Base-by-base conservation (phyloP, 2,113 vertebrate species). In the Dipodomys spectabilis region DNA sequence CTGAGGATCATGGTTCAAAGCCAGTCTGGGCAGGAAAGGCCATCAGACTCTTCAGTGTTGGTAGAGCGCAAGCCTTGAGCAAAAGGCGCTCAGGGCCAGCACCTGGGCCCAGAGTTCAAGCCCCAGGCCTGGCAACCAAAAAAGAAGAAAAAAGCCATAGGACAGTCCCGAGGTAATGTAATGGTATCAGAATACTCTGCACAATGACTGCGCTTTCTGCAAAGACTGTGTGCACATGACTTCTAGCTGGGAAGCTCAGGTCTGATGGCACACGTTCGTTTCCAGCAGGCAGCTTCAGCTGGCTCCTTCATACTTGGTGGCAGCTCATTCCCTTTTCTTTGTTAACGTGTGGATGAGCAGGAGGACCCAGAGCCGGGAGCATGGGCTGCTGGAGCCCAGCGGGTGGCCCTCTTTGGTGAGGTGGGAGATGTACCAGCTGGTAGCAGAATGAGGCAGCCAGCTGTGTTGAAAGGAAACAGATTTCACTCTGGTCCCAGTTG, bases 401-500 rank as follows among this genome's bases (percentile, higher is more conserved):
- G 8, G 13, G 32, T n/a, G 80, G n/a, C 68, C 27, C 83, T 82
- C 65, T 84, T 27, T 49, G 27, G 45, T 86, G 83, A 88, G 45
- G 32, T 23, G 25, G 39, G 65, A 88, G 22, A 65, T 27, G 64
- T 3, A 79, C 77, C 89, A 92, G 87, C 81, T 89, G 82, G 73
- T 81, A 18, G 0, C 16, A 22, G 81, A 64, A 92, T 25, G 89
- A 93, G 28, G 6, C 39, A 96, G 69, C 81, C 91, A 93, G 73
- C 86, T 93, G 89, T 64, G 20, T 53, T 69, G 91, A 91, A 94
- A 84, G 20, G 39, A 82, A 86, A n/a, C 86, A 91, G 92, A 91
- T 85, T 94, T 91, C 35, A 87, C 78, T 67, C 72, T 32, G 39
- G 85, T 89, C 80, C 88, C 25, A 28, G 60, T 13, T 69, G 69